These are phyloP conservation scores for Mus caroli DNA, from an alignment of 2,797 vertebrate genomes.

Conservation along the genomic window DNA sequence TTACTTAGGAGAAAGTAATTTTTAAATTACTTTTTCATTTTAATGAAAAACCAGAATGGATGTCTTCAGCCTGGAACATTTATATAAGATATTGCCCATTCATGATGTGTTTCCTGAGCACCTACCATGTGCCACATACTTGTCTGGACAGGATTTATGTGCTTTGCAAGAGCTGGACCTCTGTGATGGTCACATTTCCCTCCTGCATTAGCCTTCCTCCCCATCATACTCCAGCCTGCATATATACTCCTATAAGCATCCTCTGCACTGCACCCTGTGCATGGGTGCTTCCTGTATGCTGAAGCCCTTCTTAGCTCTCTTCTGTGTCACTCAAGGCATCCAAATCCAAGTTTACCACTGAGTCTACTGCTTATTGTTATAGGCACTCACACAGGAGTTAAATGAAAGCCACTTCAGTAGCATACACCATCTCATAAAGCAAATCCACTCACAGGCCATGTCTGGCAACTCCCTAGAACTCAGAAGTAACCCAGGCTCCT, in stretches of 20 bases:
- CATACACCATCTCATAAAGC: background rate
- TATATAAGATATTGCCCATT: background rate
- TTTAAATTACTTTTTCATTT: too few species aligned
- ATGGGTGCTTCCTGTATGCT: background rate
- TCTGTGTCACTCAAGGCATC: background rate
- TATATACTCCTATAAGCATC: background rate
- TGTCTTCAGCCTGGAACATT: background rate
- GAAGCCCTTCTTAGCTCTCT: background rate
- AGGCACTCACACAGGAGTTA: background rate
- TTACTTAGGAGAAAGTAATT: background rate
- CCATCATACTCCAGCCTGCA: background rate
- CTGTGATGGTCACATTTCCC: too few species aligned
- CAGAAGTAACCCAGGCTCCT: background rate
- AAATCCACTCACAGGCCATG: background rate
- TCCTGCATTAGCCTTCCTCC: background rate
- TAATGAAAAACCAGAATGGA: background rate
- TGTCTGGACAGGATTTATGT: background rate
- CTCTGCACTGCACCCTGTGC: background rate
- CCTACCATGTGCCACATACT: background rate
- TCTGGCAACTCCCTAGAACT: background rate
- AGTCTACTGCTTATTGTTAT: background rate
- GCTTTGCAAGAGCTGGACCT: background rate
- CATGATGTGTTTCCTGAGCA: background rate
- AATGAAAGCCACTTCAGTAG: background rate
- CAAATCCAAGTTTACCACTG: background rate